These are phyloP conservation scores for Oreochromis niloticus DNA, from an alignment of 2,113 vertebrate species.

Conservation along the genomic window DNA sequence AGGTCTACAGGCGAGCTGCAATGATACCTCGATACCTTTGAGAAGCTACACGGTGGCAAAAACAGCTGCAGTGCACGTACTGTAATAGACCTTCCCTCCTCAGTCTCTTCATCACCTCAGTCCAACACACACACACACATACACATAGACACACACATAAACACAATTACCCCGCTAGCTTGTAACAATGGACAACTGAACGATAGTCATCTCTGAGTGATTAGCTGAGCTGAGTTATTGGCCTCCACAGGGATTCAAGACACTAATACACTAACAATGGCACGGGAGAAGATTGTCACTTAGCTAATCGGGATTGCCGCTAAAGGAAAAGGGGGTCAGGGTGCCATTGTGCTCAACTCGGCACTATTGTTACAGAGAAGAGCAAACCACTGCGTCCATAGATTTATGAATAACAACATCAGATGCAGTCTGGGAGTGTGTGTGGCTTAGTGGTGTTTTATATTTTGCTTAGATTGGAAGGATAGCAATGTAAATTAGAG, in stretches of 20 bases:
- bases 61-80: background rate
- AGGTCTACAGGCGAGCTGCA: background rate
- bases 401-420: slow-evolving; percentile 35
- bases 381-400: slow-evolving; percentile 28
- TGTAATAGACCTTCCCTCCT: background rate
- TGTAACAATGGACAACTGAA: slow-evolving; percentile 30
- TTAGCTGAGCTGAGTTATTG: slow-evolving; percentile 30
- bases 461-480: background rate
- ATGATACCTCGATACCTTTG: background rate
- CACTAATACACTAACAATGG: slow-evolving; percentile 57
- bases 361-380: slow-evolving; percentile 33
- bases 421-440: slow-evolving; percentile 1
- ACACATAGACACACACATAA: background rate
- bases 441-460: background rate
- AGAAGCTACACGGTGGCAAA: background rate
- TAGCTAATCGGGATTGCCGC: slow-evolving; percentile 51
- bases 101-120: background rate
- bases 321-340: slow-evolving; percentile 57
- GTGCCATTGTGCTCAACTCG: slow-evolving; percentile 53
- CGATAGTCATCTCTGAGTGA: slow-evolving; percentile 48
- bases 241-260: slow-evolving; percentile 34
- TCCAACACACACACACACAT: background rate
- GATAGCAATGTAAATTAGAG: background rate
- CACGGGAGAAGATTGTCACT: slow-evolving; percentile 43
- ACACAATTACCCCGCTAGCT: background rate